Evolutionary conservation across 2,888 invertebrate species (phyloP).

Genomic region (Mesorhabditis spiculigera): DNA sequence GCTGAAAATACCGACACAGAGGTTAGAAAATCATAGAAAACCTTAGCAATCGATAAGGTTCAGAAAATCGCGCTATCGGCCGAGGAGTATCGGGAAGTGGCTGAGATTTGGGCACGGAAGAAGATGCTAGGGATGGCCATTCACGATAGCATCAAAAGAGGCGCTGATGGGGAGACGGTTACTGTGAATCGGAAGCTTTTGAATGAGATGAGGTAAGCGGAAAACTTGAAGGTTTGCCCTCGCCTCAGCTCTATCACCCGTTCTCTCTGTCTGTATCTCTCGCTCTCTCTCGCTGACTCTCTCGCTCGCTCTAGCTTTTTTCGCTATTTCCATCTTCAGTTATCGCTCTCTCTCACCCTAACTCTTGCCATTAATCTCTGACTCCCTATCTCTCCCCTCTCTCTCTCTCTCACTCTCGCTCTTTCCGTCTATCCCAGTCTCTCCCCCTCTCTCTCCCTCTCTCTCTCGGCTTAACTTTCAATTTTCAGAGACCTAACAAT

Average conservation of each 20-base stretch:
- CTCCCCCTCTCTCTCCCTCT: no score
- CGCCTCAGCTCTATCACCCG: neutral
- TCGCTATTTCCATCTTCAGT: no score
- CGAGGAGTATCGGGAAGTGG: neutral
- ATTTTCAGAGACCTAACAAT: no score
- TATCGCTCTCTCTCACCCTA: no score
- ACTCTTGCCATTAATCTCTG: no score
- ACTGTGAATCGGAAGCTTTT: neutral
- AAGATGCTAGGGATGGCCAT: neutral
- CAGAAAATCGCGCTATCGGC: neutral
- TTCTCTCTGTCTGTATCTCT: neutral
- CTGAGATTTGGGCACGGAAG: neutral
- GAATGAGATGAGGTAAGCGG: slow-evolving; percentile 2
- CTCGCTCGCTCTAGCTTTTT: no score
- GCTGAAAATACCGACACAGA: no score
- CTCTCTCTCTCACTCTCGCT: no score
- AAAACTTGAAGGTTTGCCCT: neutral
- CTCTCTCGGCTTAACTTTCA: no score
- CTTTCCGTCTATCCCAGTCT: no score
- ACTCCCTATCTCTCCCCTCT: no score
- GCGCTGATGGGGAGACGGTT: neutral
- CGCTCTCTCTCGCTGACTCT: neutral
- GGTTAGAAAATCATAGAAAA: no score
- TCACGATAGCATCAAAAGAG: neutral
- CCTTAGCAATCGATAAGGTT: neutral